A percentile compares a stretch with the other conserved stretches of the same genome.
phyloP scores from a whole-genome alignment of 2,797 vertebrate genomes.

The Anableps anableps region DNA sequence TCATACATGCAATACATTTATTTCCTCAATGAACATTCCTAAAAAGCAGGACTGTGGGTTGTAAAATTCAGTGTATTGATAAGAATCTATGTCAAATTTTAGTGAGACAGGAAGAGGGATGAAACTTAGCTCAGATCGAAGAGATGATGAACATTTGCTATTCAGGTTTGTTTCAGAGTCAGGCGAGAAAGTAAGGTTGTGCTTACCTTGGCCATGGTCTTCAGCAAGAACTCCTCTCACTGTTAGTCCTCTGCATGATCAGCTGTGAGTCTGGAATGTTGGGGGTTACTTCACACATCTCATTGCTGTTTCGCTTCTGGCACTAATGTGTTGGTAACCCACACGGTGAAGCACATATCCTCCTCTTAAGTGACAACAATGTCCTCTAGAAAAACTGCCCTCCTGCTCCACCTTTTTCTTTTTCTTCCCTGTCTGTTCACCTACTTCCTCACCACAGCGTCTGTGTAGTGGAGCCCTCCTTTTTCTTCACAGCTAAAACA shows the following conservation, averaged over 20 bases:
- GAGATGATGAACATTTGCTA: not conserved
- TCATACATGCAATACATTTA: not conserved
- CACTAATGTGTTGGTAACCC: not conserved
- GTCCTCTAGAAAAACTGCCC: conserved; percentile 33
- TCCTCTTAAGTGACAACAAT: conserved; percentile 35
- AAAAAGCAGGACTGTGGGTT: too few relatives aligned
- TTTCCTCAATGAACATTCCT: not conserved
- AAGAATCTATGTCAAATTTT: not conserved
- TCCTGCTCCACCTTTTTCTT: conserved; percentile 14
- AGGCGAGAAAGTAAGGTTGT: not conserved
- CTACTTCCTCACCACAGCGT: conserved; percentile 13
- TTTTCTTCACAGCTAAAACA: conserved; percentile 16
- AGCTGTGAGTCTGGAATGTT: conserved; percentile 17
- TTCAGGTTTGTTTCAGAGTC: not conserved
- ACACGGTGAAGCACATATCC: conserved; percentile 16
- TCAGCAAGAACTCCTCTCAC: conserved; percentile 63
- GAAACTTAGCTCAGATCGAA: not conserved
- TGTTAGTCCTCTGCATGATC: conserved; percentile 65
- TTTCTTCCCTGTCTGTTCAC: not conserved
- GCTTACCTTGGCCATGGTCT: conserved; percentile 81
- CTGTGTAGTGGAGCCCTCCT: conserved; percentile 8
- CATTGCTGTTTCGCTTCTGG: not conserved
- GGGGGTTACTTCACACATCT: conserved; percentile 20
- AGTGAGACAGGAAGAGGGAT: not conserved
- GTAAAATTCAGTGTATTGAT: not conserved